Conservation (phyloP, 2,797 vertebrate genomes). For the Fistularia commersonii region DNA sequence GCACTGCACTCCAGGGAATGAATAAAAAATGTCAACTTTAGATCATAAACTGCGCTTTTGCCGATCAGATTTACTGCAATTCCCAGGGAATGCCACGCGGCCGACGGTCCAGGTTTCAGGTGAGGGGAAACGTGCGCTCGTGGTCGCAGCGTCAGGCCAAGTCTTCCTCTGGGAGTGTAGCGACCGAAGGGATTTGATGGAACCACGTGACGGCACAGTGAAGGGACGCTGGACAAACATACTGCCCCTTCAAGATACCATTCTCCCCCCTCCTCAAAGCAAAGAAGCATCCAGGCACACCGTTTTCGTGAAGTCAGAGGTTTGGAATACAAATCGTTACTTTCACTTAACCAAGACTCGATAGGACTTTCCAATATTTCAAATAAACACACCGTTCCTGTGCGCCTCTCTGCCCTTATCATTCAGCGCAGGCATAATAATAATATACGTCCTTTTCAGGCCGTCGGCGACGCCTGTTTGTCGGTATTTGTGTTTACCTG, state of each 20-base stretch:
- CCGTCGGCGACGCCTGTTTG: slow-evolving; percentile 83
- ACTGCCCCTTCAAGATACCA: slow-evolving; percentile 60
- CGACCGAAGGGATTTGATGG: slow-evolving; percentile 58
- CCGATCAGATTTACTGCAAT: slow-evolving; percentile 5
- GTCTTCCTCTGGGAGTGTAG: slow-evolving; percentile 89
- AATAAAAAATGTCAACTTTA: too few relatives aligned
- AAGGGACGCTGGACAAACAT: slow-evolving; percentile 84
- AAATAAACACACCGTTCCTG: too few relatives aligned
- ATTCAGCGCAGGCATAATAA: too few relatives aligned
- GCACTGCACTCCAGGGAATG: too few relatives aligned
- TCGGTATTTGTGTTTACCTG: slow-evolving; percentile 84
- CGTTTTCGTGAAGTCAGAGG: slow-evolving; percentile 85
- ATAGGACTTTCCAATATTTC: too few relatives aligned
- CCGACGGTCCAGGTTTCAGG: slow-evolving; percentile 82
- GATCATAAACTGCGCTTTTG: too few relatives aligned
- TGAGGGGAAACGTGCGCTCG: slow-evolving; percentile 79
- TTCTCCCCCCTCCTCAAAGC: slow-evolving; percentile 79
- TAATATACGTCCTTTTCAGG: slow-evolving; percentile 56
- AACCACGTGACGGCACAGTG: slow-evolving; percentile 59
- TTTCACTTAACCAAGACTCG: too few relatives aligned
- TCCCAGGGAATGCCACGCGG: slow-evolving; percentile 63
- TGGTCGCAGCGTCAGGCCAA: slow-evolving; percentile 73
- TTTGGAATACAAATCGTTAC: too few relatives aligned
- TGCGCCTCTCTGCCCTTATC: too few relatives aligned
- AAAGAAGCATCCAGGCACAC: slow-evolving; percentile 84